Base-by-base conservation (phyloP, 2,113 vertebrate genomes). In the Dicerorhinus sumatrensis region DNA sequence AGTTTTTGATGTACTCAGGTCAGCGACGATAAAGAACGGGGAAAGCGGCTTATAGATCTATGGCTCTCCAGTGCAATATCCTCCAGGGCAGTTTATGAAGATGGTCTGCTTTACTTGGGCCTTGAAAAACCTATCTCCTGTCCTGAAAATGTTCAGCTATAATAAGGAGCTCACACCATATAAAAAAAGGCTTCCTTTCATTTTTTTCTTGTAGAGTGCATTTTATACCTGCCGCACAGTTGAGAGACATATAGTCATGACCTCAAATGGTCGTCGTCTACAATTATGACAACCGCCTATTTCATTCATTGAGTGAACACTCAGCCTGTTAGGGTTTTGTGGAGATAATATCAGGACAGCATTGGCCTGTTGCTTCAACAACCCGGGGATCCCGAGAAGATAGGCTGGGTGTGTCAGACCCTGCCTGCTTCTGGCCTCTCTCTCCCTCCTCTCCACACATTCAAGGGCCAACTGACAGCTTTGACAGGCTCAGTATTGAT, bases 271-370 rank as follows among this genome's bases (percentile, higher is more conserved):
- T 56, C 9, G 11, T 8, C 62, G 31, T 4, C 4, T 36, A 63
- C n/a, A 79, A 62, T 65, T 33, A 56, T 13, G 31, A 65, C 16
- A 10, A 20, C n/a, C 4, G 8, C 94, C 11, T 3, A 9, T 31
- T 75, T 69, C 21, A 65, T 33, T 91, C 80, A 17, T 0, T 14
- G 9, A 51, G 58, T 31, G 39, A 48, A 33, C 17, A 18, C 6
- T 65, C 36, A 86, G 65, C 10, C 70, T 70, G 3, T 29, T 16
- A 54, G 39, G 60, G 10, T 76, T 79, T 83, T 20, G 10, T 14
- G 21, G 33, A 51, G 29, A 51, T 27, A 27, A n/a, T 1, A 29
- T 20, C 5, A 16, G 33, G 33, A 25, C 2, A 0, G 1, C 48
- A 51, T 36, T n/a, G 72, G 31, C 4, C 51, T 42, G 0, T 75